Evolutionary conservation across 2,888 invertebrate genomes (phyloP), one percentile per base, ranked within the genome.

Genomic region (Osmoderma eremita): DNA sequence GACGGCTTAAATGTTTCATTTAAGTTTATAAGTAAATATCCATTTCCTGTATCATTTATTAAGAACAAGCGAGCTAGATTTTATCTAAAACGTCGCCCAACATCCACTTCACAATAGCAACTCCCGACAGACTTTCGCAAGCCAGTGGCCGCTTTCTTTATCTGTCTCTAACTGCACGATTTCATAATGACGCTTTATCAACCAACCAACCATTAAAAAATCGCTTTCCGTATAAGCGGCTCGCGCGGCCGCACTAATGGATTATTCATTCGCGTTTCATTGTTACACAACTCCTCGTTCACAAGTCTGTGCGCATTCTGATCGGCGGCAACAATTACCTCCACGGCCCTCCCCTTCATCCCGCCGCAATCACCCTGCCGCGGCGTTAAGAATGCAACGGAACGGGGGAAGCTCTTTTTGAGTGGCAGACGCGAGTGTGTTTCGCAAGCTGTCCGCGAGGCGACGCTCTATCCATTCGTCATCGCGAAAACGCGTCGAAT

Each of bases 231-330:
- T 8, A 51, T 15, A 30, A 50, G 30, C 50, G 50, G 12, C 24
- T n/a, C n/a, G 50, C 15, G 22, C 24, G 24, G 15, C 56, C 22
- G 13, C 42, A 42, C 20, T 56, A 56, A 56, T 56, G 56, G 56
- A 56, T 56, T 56, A 56, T 56, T 56, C 42, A 56, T 41, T 56
- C 41, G 41, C 24, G 15, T 41, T 20, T n/a, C 56, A 56, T 56
- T 56, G 56, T 56, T 56, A 24, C 24, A 41, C 22, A 56, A 56
- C 41, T 30, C 30, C 30, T 51, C 50, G 13, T 56, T 56, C 56
- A 20, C 48, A 24, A 41, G 22, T 41, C n/a, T 39, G 41, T 56
- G 56, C 42, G 56, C 56, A 56, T 56, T 56, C 41, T 41, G 24
- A 56, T 42, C 41, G 22, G 30, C 30, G 30, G 22, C 20, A 56